Percentiles rank a stretch among this genome's conserved stretches.
phyloP scores from a whole-genome alignment of 2,888 invertebrate genomes.

The Troides oblongomaculatus region DNA sequence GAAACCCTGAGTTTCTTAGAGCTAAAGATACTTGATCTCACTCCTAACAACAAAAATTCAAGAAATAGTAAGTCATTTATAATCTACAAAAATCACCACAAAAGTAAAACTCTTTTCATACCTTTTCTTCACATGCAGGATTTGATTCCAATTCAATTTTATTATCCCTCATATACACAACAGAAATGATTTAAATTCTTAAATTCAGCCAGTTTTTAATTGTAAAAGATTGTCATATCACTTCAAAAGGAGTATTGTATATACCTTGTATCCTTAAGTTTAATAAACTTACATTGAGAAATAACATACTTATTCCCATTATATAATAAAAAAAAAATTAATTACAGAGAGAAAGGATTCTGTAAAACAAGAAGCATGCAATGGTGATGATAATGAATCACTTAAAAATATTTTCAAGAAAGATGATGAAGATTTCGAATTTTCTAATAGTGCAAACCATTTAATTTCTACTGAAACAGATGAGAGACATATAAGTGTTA shows the following conservation, averaged over 20 bases:
- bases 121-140: too few species aligned
- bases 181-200: too few species aligned
- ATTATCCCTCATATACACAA: too few species aligned
- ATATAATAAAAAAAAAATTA: background rate
- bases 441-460: slow-evolving; percentile 38
- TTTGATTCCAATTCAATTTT: too few species aligned
- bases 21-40: slow-evolving; percentile 53
- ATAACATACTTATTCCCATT: too few species aligned
- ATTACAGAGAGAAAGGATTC: slow-evolving; percentile 52
- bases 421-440: slow-evolving; percentile 41
- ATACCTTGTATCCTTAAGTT: background rate
- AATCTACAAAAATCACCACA: too few species aligned
- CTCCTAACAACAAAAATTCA: slow-evolving; percentile 42
- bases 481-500: slow-evolving; percentile 54
- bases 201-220: too few species aligned
- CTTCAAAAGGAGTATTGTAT: background rate
- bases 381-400: slow-evolving; percentile 46
- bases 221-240: background rate
- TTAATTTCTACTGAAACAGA: slow-evolving; percentile 48
- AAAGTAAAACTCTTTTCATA: too few species aligned
- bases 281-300: too few species aligned
- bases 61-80: slow-evolving; percentile 30
- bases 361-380: slow-evolving; percentile 54
- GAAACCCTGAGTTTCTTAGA: slow-evolving; percentile 52
- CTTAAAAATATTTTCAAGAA: slow-evolving; percentile 47